Conservation (phyloP, 30 jellyfish, hydroid and myxozoan genomes). For the Cassiopea xamachana region DNA sequence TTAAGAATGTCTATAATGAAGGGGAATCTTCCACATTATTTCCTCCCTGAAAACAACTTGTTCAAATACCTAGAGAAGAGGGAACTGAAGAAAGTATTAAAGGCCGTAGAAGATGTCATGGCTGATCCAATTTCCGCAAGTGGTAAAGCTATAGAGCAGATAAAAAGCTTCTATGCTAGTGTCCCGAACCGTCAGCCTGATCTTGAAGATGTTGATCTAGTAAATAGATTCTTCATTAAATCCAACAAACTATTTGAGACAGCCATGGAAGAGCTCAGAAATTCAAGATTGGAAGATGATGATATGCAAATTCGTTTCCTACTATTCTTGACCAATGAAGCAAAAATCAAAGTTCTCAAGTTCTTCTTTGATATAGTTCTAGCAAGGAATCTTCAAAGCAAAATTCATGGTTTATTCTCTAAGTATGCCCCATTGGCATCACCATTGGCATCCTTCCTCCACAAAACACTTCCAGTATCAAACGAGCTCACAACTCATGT, state of each 20-base stretch:
- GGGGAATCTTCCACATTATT: slow-evolving; percentile 27
- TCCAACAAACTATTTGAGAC: slow-evolving; percentile 4
- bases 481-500: slow-evolving; percentile 5
- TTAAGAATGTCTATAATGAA: neutral
- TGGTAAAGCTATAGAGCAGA: slow-evolving; percentile 14
- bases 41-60: slow-evolving; percentile 44
- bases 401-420: neutral
- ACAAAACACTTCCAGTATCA: slow-evolving; percentile 8
- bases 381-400: slow-evolving; percentile 17
- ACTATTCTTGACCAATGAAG: neutral
- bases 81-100: slow-evolving; percentile 4
- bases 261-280: neutral
- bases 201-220: neutral
- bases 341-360: neutral
- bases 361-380: slow-evolving; percentile 35
- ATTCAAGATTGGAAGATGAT: neutral
- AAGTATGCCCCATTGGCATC: slow-evolving; percentile 34
- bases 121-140: slow-evolving; percentile 41
- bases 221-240: slow-evolving; percentile 9
- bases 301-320: neutral
- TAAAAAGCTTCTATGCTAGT: slow-evolving; percentile 9
- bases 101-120: slow-evolving; percentile 14
- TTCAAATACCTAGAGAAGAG: slow-evolving; percentile 30
- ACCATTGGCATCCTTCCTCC: slow-evolving; percentile 22
- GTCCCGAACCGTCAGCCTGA: neutral